Percentiles rank a stretch among this genome's conserved stretches.
Conservation (phyloP, 2,888 invertebrate species). For the Andrena fulva region DNA sequence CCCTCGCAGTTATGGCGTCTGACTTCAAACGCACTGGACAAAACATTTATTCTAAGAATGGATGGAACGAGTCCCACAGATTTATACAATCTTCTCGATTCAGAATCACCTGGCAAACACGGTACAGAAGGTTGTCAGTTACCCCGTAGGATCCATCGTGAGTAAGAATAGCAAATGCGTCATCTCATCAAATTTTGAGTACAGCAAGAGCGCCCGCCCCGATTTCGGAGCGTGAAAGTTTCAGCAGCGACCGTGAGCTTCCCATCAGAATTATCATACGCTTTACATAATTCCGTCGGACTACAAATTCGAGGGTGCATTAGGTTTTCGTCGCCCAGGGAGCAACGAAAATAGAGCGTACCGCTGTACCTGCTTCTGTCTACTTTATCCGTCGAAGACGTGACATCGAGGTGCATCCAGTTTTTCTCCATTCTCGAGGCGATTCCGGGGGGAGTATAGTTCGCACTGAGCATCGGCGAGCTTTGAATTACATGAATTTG, state of each 20-base stretch:
- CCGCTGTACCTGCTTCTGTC: background rate
- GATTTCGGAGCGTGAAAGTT: slow-evolving; percentile 33
- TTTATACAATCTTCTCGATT: too few species aligned
- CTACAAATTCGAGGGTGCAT: slow-evolving; percentile 13
- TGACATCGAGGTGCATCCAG: too few species aligned
- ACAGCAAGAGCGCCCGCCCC: background rate
- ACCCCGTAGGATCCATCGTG: background rate
- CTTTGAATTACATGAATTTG: background rate
- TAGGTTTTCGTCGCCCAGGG: background rate
- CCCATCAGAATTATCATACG: slow-evolving; percentile 29
- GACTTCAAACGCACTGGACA: too few species aligned
- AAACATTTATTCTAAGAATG: too few species aligned
- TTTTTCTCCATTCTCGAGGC: too few species aligned
- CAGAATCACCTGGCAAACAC: too few species aligned
- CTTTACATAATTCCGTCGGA: slow-evolving; percentile 30
- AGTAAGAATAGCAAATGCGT: slow-evolving; percentile 7
- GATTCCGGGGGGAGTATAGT: background rate
- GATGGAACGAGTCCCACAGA: too few species aligned
- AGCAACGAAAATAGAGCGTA: slow-evolving; percentile 1
- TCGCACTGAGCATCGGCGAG: background rate
- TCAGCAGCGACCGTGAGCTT: background rate
- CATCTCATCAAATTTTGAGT: slow-evolving; percentile 26
- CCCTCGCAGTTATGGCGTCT: too few species aligned
- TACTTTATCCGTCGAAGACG: too few species aligned
- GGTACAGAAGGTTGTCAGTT: too few species aligned